Conservation (phyloP, 2,797 vertebrate species). For the Alauda arvensis region DNA sequence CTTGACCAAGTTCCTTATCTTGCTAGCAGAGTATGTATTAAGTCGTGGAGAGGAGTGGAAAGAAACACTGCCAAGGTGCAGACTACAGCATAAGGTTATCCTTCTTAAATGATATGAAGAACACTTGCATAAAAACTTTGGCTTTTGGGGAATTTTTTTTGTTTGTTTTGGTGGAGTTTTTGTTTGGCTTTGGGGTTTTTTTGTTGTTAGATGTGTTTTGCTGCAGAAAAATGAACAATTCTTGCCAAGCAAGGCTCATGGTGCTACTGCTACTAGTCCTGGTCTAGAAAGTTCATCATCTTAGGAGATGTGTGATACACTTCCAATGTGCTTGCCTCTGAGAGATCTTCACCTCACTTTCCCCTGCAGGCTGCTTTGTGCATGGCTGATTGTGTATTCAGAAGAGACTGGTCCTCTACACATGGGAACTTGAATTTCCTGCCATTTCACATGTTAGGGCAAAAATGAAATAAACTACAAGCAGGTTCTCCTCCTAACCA, state of each 20-base stretch:
- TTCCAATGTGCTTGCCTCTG: neutral
- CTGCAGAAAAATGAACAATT: neutral
- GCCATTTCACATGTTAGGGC: neutral
- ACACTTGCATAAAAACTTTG: neutral
- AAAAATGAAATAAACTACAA: neutral
- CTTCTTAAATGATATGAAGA: neutral
- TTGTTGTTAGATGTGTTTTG: neutral
- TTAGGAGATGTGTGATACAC: neutral
- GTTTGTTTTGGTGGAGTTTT: neutral
- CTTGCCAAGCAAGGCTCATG: neutral
- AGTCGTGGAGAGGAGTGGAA: neutral
- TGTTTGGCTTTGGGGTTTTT: neutral
- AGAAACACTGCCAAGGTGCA: neutral
- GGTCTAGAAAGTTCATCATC: neutral
- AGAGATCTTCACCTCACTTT: neutral
- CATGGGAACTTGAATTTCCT: conserved; percentile 6
- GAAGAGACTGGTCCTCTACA: neutral
- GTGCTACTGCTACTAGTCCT: neutral
- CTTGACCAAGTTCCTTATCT: neutral
- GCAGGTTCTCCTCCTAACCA: neutral
- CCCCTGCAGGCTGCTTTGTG: neutral
- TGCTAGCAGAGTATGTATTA: neutral
- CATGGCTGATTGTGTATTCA: neutral
- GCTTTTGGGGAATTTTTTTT: neutral
- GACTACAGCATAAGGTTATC: neutral